Conservation (phyloP, 2,797 vertebrate genomes). For the Pipistrellus kuhlii region DNA sequence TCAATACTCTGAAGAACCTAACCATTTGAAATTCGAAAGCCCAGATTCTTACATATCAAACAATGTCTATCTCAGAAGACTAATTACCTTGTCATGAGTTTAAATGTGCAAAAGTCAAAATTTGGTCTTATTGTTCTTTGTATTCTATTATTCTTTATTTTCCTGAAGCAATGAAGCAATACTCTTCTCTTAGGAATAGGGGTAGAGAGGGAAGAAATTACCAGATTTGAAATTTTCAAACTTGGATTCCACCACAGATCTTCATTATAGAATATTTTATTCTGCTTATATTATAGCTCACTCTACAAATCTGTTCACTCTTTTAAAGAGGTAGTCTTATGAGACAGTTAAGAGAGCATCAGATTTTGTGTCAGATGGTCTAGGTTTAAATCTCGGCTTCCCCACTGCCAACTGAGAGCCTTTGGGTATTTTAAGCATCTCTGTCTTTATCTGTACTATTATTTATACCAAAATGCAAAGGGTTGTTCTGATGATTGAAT, state of each 20-base stretch:
- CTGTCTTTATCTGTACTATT: background rate
- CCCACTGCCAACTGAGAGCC: background rate
- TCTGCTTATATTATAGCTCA: background rate
- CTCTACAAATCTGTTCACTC: background rate
- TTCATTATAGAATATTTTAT: background rate
- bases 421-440: constrained; percentile 24
- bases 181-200: background rate
- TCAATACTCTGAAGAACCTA: background rate
- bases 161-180: background rate
- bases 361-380: background rate
- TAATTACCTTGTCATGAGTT: background rate
- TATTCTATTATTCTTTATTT: background rate
- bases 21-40: background rate
- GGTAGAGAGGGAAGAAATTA: background rate
- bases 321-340: background rate
- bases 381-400: constrained; percentile 1
- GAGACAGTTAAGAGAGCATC: background rate
- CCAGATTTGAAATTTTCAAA: background rate
- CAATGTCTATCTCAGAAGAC: background rate
- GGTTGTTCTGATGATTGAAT: constrained; percentile 40
- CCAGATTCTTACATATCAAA: background rate
- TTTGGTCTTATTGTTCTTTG: background rate
- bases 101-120: constrained; percentile 19
- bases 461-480: constrained; percentile 54
- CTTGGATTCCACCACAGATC: background rate